A percentile compares a stretch with the other conserved stretches of the same genome.
These are phyloP conservation scores for Turdus rufiventris DNA, from an alignment of 2,113 vertebrate species.

Conservation along the genomic window DNA sequence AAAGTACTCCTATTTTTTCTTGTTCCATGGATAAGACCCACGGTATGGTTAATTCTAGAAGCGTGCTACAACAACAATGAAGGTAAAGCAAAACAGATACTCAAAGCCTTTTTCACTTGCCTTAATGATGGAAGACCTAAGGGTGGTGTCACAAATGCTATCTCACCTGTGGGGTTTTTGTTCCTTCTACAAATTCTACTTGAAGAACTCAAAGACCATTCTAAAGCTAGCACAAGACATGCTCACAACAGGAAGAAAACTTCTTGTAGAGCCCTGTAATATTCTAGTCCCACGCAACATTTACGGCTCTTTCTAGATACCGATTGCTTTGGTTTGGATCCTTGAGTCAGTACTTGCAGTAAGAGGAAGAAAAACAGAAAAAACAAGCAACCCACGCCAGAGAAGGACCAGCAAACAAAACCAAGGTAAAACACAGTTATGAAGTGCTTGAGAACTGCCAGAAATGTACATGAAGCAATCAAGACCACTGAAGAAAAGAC, in stretches of 20 bases:
- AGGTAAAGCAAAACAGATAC: not conserved
- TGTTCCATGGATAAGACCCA: not conserved
- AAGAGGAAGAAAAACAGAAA: not conserved
- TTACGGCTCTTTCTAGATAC: not conserved
- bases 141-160: not conserved
- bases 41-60: not conserved
- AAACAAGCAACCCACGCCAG: not conserved
- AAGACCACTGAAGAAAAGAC: not conserved
- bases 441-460: not conserved
- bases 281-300: not conserved
- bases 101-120: not conserved
- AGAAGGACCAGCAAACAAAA: not conserved
- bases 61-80: not conserved
- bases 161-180: not conserved
- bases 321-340: not conserved
- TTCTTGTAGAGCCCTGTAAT: not conserved
- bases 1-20: not conserved
- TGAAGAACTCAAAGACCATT: not conserved
- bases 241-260: not conserved
- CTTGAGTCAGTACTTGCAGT: not conserved
- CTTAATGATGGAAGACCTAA: not conserved
- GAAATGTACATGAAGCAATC: not conserved
- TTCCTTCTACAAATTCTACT: not conserved
- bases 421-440: not conserved
- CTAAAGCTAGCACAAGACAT: not conserved